These are phyloP conservation scores for Hyperoplus immaculatus DNA, from an alignment of 2,797 vertebrate species.

Conservation along the genomic window DNA sequence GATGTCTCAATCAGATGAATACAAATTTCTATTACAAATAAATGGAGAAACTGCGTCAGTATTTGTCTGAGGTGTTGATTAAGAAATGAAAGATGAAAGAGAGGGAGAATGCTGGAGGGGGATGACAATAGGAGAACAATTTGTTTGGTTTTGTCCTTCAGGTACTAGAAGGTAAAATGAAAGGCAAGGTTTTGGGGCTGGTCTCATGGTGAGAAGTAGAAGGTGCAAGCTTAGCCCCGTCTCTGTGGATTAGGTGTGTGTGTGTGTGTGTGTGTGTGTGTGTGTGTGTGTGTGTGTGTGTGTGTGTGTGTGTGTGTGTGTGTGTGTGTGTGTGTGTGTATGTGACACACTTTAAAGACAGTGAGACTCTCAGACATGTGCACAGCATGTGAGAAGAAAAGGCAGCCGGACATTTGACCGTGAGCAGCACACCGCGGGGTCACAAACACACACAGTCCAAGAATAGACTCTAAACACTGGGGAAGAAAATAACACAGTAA, in stretches of 20 bases:
- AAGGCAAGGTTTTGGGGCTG: constrained; percentile 18
- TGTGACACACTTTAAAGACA: constrained; percentile 46
- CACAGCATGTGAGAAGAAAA: constrained; percentile 53
- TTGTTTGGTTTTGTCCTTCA: background rate
- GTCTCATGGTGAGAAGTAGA: constrained; percentile 23
- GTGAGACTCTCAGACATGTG: constrained; percentile 38
- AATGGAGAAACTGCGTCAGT: constrained; percentile 18
- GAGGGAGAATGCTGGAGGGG: background rate
- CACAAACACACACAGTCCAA: constrained; percentile 73
- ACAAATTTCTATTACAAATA: constrained; percentile 29
- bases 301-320: no score
- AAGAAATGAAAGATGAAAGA: constrained; percentile 20
- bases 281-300: no score
- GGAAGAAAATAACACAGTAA: constrained; percentile 75
- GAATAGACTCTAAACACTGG: constrained; percentile 82
- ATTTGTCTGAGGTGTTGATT: constrained; percentile 39
- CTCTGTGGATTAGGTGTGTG: constrained; percentile 36
- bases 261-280: no score
- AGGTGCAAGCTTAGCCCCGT: constrained; percentile 43
- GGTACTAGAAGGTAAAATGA: background rate
- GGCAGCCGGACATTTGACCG: constrained; percentile 67
- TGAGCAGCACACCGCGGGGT: constrained; percentile 56
- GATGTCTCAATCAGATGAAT: constrained; percentile 57
- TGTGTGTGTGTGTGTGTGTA: constrained; percentile 7
- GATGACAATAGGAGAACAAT: background rate